phyloP scores from a whole-genome alignment of 2,888 invertebrate genomes.

The Phymatocera aterrima region DNA sequence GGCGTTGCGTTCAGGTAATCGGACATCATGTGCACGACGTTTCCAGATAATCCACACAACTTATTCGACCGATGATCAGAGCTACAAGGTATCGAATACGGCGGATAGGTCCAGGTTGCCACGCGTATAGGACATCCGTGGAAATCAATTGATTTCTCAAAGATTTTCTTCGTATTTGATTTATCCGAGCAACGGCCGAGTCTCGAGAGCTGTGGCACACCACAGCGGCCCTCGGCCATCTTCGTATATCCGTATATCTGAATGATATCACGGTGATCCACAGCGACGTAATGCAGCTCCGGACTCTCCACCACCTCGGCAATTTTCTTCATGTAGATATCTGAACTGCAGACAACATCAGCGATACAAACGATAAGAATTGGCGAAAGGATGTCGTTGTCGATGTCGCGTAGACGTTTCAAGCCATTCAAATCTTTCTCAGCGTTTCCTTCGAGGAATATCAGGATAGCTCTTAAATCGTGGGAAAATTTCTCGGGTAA shows the following conservation, averaged over 20 bases:
- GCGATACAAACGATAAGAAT: background rate
- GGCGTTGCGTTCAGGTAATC: conserved; percentile 2
- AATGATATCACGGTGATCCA: background rate
- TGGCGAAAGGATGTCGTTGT: background rate
- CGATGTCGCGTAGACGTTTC: background rate
- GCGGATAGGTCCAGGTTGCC: background rate
- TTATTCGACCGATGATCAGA: background rate
- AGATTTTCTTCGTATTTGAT: background rate
- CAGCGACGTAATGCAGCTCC: background rate
- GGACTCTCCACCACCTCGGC: background rate
- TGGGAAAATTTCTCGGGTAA: background rate
- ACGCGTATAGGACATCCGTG: conserved; percentile 10
- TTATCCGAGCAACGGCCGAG: background rate
- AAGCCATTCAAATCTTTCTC: background rate
- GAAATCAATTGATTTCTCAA: background rate
- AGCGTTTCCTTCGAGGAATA: conserved; percentile 21
- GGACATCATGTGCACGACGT: background rate
- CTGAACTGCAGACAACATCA: background rate
- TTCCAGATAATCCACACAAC: conserved; percentile 14
- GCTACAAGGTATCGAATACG: background rate
- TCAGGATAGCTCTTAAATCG: background rate
- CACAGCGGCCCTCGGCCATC: conserved; percentile 5
- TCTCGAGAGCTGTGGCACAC: background rate
- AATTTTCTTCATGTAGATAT: background rate
- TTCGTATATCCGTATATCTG: background rate